Base-by-base conservation (phyloP, 92 coral and sea anemone species). In the Epizoanthus scotinus region DNA sequence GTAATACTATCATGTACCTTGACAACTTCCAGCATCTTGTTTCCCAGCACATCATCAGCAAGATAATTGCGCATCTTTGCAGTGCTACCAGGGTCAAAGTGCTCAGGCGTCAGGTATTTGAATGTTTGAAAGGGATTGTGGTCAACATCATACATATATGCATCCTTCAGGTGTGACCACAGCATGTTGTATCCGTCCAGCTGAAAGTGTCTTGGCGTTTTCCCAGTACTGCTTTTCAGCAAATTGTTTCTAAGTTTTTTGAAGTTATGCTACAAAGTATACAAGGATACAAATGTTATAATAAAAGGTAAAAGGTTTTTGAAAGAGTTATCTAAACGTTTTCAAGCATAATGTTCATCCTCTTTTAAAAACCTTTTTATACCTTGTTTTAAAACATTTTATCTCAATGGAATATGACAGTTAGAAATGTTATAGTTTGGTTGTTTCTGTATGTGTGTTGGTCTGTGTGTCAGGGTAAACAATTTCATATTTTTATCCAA, bases 21-120 rank as follows among this genome's bases (percentile, higher is more conserved):
- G 57, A 82, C 38, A 70, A 82, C 36, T 36, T 82, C 71, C 13
- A 55, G n/a, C 86, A 82, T 82, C 58, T 21, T 25, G 17, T 55
- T 15, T 29, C 86, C 86, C 47, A 83, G 81, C 22, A 83, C 75
- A 14, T 83, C 75, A 31, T 83, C 86, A 0, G 86, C 86, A 21
- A 83, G 81, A 73, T 73, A 70, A 47, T 73, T 83, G 3, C 86
- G 18, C 86, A 83, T 83, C 71, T 72, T 40, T 27, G 72, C 72
- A 10, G 81, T 72, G 13, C 81, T 71, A 42, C 72, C 72, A 9
- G 72, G 53, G 50, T 83, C 36, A 19, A 83, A 73, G 50, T 83
- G 86, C 21, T 72, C 86, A 24, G 59, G 81, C 8, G 81, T 83
- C 0, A 83, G 81, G 49, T 59, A 34, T 5, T 57, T 80, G 47